Evolutionary conservation across 1,140 invertebrate species (phyloP), one percentile per base, ranked within the genome.

Genomic region (Octopus sinensis): DNA sequence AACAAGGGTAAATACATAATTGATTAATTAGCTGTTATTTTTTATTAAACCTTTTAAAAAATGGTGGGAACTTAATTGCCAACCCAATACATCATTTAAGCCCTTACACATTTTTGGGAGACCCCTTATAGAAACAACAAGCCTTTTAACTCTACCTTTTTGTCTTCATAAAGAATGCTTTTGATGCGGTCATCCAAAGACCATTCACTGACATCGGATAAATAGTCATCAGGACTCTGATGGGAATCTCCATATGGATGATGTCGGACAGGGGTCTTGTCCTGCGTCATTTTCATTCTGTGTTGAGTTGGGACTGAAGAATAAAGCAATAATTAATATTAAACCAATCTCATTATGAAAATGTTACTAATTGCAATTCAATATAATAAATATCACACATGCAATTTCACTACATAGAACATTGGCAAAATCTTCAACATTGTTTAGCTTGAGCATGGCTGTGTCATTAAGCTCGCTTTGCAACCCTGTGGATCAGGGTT

Each of bases 171-270:
- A 7, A 90, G 82, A 10, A 90, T 84, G 52, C 84, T 84, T 71
- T 86, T 85, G 56, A 90, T 86, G 76, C 87, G 81, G 56, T 89
- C 89, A 82, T 88, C 88, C 80, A 90, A 81, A 7, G 86, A 87
- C 89, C 88, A 90, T 78, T 84, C 84, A 87, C 88, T 89, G 10
- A 90, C 68, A 1, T 88, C 84, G 2, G 89, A 90, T 5, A 73
- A 80, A 82, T 84, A 82, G 52, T 84, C 85, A 23, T 83, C 82
- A 52, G 81, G 23, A 4, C 76, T 81, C 30, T 54, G 82, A 82
- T 90, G 90, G 0, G 90, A 89, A 80, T 88, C 88, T 71, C 83
- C 82, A 81, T 90, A 90, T 6, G 89, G 89, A 6, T 88, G 82
- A 3, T 85, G 43, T 78, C 89, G 82, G 9, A 13, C n/a, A 53